phyloP scores from a whole-genome alignment of 2,888 invertebrate species.

The Protodeltote pygarga region DNA sequence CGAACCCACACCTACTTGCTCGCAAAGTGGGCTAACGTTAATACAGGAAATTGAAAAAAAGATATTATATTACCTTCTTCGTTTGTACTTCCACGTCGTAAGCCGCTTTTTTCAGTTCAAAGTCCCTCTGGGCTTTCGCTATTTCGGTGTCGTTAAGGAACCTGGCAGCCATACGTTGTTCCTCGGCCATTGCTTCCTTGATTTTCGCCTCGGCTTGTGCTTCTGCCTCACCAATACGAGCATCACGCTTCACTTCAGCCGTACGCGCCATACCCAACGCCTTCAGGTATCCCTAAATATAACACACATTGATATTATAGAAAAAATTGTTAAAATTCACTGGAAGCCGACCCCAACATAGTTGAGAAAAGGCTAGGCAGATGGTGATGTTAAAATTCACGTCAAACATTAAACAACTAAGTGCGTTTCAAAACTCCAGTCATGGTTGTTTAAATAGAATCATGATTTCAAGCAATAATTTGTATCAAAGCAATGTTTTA shows the following conservation, averaged over 20 bases:
- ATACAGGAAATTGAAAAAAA: too few relatives aligned
- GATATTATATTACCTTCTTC: constrained; percentile 88
- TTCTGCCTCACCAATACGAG: constrained; percentile 98
- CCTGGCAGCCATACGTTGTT: constrained; percentile 97
- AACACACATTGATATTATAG: constrained; percentile 29
- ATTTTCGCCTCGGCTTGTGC: constrained; percentile 96
- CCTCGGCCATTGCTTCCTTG: constrained; percentile 98
- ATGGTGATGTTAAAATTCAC: too few relatives aligned
- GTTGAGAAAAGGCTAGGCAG: too few relatives aligned
- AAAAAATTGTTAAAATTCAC: too few relatives aligned
- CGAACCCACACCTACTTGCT: too few relatives aligned
- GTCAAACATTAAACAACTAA: constrained; percentile 1
- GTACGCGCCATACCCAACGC: constrained; percentile 98
- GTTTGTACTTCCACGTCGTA: constrained; percentile 99
- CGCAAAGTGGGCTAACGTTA: too few relatives aligned
- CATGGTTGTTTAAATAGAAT: constrained; percentile 17
- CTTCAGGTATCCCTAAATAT: constrained; percentile 93
- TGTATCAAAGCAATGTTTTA: constrained; percentile 1
- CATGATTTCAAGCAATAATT: constrained; percentile 15
- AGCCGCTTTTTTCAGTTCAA: constrained; percentile 98
- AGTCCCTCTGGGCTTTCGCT: constrained; percentile 98
- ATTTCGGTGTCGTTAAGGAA: constrained; percentile 98
- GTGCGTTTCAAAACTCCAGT: constrained; percentile 3
- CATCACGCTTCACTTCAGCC: constrained; percentile 97
- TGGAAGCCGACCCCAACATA: too few relatives aligned